Evolutionary conservation across 2,888 invertebrate genomes (phyloP).

Genomic region (Argyra leucocephala): DNA sequence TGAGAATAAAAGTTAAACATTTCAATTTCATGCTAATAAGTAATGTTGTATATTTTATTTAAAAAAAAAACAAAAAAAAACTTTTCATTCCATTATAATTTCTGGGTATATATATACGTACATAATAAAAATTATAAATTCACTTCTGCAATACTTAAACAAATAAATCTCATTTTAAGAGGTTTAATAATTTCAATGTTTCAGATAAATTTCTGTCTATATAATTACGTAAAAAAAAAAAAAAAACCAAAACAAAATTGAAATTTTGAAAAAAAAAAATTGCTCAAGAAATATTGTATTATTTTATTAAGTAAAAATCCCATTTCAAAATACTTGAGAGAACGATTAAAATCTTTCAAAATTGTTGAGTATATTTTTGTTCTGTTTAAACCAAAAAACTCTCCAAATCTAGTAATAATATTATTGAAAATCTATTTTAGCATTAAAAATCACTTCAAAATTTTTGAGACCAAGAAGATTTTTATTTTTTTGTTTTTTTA

Average conservation of each 20-base stretch:
- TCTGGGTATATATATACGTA: no score
- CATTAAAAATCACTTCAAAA: not conserved
- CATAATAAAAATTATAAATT: no score
- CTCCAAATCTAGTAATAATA: no score
- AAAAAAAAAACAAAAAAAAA: no score
- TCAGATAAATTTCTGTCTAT: not conserved
- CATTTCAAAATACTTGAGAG: not conserved
- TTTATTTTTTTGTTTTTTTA: not conserved
- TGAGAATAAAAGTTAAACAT: no score
- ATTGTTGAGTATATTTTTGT: not conserved
- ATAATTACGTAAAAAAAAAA: not conserved
- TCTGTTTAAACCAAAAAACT: no score
- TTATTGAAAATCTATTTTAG: not conserved
- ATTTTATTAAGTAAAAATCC: not conserved
- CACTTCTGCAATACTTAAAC: not conserved
- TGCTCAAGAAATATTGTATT: slow-evolving; percentile 1
- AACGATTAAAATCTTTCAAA: not conserved
- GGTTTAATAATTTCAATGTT: not conserved
- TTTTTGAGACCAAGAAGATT: not conserved
- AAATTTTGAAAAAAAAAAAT: no score
- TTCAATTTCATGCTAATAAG: no score
- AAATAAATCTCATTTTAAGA: not conserved
- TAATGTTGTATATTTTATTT: no score
- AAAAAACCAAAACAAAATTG: no score
- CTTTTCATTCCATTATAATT: no score